These are phyloP conservation scores for Microcebus griseorufus DNA, from an alignment of 2,113 vertebrate genomes.

Conservation along the genomic window DNA sequence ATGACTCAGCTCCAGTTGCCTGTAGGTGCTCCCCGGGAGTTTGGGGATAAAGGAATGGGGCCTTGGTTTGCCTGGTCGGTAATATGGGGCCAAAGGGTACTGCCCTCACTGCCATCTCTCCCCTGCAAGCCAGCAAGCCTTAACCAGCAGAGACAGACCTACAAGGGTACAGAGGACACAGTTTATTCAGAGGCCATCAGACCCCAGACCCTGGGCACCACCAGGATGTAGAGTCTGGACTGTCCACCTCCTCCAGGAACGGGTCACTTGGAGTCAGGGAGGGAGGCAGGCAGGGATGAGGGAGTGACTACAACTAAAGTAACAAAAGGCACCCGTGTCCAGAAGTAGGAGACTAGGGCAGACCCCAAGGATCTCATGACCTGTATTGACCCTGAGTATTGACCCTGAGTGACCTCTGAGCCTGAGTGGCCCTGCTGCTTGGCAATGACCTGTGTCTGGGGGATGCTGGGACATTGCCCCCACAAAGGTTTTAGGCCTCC, in stretches of 20 bases:
- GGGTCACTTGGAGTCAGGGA: not conserved
- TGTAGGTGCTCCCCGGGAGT: not conserved
- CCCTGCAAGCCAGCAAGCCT: not conserved
- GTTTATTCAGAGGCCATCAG: constrained; percentile 57
- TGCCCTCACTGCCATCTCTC: not conserved
- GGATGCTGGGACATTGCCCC: not conserved
- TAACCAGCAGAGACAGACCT: not conserved
- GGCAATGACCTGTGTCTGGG: not conserved
- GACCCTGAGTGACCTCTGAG: not conserved
- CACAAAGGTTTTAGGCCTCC: not conserved
- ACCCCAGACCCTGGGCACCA: not conserved
- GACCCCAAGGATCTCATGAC: not conserved
- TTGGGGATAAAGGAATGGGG: not conserved
- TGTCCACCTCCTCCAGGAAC: not conserved
- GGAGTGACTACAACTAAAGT: not conserved
- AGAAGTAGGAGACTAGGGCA: not conserved
- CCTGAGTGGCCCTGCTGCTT: constrained; percentile 13
- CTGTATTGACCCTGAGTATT: constrained; percentile 8
- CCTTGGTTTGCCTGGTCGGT: not conserved
- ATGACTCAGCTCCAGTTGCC: constrained; percentile 44
- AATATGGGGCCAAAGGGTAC: not conserved
- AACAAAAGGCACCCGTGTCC: not conserved
- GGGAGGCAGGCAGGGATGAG: not conserved
- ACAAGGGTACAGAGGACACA: not conserved
- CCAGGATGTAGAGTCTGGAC: not conserved